Conservation (phyloP, 2,797 vertebrate genomes). For the Megaceryle alcyon region DNA sequence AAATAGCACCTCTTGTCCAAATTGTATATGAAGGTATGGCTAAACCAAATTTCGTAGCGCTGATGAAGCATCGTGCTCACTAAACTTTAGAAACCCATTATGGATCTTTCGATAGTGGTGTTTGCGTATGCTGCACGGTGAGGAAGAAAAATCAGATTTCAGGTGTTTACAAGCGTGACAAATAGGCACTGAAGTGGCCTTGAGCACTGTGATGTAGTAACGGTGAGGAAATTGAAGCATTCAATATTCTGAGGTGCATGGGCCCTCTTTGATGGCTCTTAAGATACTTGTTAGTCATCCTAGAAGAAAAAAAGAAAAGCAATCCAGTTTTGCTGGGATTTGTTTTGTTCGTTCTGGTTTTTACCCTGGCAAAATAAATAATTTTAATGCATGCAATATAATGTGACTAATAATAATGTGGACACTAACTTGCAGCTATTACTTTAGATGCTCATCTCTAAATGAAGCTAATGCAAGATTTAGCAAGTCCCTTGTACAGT, state of each 20-base stretch:
- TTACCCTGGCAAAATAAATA: background rate
- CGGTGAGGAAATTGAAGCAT: conserved; percentile 44
- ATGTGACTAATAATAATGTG: background rate
- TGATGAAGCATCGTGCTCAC: background rate
- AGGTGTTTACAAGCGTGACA: conserved; percentile 46
- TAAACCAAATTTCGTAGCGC: conserved; percentile 24
- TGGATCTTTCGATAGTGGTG: background rate
- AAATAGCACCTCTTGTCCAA: background rate
- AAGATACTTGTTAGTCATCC: background rate
- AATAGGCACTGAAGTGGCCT: conserved; percentile 50
- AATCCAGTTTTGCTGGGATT: background rate
- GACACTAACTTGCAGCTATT: background rate
- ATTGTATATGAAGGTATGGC: background rate
- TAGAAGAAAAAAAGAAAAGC: background rate
- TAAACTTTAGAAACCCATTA: conserved; percentile 20
- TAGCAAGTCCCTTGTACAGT: background rate
- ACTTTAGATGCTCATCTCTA: background rate
- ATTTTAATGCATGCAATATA: background rate
- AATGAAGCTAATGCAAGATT: conserved; percentile 2
- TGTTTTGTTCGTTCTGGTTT: background rate
- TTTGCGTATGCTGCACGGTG: background rate
- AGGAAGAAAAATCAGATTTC: conserved; percentile 44
- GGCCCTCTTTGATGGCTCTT: conserved; percentile 28
- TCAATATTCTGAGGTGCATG: conserved; percentile 28
- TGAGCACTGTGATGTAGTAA: conserved; percentile 25